A percentile compares a stretch with the other conserved stretches of the same genome.
Evolutionary conservation across 1,140 invertebrate genomes (phyloP).

Genomic region (Vanessa atalanta): DNA sequence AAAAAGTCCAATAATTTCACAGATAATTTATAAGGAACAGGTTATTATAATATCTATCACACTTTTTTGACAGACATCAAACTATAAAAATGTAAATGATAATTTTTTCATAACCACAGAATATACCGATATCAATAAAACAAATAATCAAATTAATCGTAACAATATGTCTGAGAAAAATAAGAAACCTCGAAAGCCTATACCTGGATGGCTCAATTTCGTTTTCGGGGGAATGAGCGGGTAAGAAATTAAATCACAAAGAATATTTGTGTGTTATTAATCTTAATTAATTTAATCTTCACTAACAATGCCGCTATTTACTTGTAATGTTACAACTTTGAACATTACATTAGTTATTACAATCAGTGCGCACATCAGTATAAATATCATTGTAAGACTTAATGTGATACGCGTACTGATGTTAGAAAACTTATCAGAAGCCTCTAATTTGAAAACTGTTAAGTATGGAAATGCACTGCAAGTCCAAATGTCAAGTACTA

Average conservation of each 20-base stretch:
- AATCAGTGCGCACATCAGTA: too few relatives aligned
- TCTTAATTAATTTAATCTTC: too few relatives aligned
- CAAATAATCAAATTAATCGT: conserved; percentile 1
- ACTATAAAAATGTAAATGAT: conserved; percentile 7
- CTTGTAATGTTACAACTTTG: too few relatives aligned
- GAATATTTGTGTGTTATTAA: too few relatives aligned
- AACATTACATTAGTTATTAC: too few relatives aligned
- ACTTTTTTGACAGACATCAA: conserved; percentile 14
- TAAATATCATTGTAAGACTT: too few relatives aligned
- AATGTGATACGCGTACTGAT: too few relatives aligned
- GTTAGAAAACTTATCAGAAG: too few relatives aligned
- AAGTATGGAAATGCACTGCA: too few relatives aligned
- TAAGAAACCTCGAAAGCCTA: conserved; percentile 34
- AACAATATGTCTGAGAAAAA: conserved; percentile 16
- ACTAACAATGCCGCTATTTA: too few relatives aligned
- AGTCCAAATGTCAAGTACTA: too few relatives aligned
- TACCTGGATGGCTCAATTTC: conserved; percentile 50
- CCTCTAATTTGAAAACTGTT: too few relatives aligned
- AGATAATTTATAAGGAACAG: neutral
- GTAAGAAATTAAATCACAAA: conserved; percentile 33
- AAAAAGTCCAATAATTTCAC: neutral
- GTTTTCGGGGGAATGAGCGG: conserved; percentile 52
- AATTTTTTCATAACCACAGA: conserved; percentile 12
- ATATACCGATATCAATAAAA: conserved; percentile 24
- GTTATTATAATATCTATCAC: neutral